A percentile compares a stretch with the other conserved stretches of the same genome.
phyloP scores from a whole-genome alignment of 2,797 vertebrate genomes.

The Cynopterus sphinx region DNA sequence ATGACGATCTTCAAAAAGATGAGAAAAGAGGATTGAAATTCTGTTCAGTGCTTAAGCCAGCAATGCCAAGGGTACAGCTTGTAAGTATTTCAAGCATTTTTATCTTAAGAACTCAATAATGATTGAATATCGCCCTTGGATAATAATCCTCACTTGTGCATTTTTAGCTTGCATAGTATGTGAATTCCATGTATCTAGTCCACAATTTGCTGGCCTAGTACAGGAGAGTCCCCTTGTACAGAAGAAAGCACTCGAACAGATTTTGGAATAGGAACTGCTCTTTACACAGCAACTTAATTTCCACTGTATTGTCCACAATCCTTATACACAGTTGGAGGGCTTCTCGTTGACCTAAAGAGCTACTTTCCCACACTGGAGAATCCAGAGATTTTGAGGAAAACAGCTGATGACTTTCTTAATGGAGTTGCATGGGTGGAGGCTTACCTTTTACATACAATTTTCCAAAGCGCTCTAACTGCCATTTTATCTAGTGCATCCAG shows the following conservation, averaged over 20 bases:
- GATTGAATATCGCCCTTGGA: conserved; percentile 96
- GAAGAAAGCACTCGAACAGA: conserved; percentile 94
- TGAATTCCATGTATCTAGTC: conserved; percentile 96
- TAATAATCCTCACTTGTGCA: conserved; percentile 93
- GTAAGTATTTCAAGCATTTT: conserved; percentile 96
- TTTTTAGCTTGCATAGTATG: conserved; percentile 98
- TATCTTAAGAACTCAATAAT: conserved; percentile 97
- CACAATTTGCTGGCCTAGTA: conserved; percentile 95
- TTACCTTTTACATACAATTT: conserved; percentile 93
- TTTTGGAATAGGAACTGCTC: conserved; percentile 94
- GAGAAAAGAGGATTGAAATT: conserved; percentile 94
- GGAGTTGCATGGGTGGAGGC: conserved; percentile 92
- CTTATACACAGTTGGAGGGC: conserved; percentile 96
- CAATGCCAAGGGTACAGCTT: conserved; percentile 94
- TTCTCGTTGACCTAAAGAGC: conserved; percentile 98
- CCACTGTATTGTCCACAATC: conserved; percentile 95
- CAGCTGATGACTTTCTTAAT: conserved; percentile 95
- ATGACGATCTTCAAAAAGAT: conserved; percentile 92
- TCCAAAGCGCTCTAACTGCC: conserved; percentile 94
- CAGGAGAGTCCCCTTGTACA: conserved; percentile 90
- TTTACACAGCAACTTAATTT: conserved; percentile 98
- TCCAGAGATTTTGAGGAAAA: conserved; percentile 94
- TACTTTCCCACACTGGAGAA: conserved; percentile 93
- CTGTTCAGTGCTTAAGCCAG: conserved; percentile 92
- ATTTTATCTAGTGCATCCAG: conserved; percentile 93